These are phyloP conservation scores for silkworm (Bombyx mori) DNA, from an alignment of 1,140 invertebrate species.

Conservation along the genomic window ASM3026992v2 NC_085112.1:1154001-1154500, in stretches of 20 bases:
- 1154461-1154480: constrained; percentile 15
- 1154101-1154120: constrained; percentile 13
- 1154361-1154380: constrained; percentile 14
- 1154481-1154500: constrained; percentile 12
- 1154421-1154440: constrained; percentile 11
- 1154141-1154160: constrained; percentile 2
- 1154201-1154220: constrained; percentile 7
- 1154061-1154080: constrained; percentile 11
- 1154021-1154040: background rate
- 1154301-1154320: constrained; percentile 7
- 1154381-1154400: constrained; percentile 14
- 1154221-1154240: constrained; percentile 14
- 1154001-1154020: background rate
- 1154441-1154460: constrained; percentile 12
- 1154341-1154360: constrained; percentile 13
- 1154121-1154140: constrained; percentile 8
- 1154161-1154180: constrained; percentile 6
- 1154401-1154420: constrained; percentile 16
- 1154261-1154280: constrained; percentile 14
- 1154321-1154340: background rate
- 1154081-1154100: constrained; percentile 11
- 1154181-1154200: constrained; percentile 5
- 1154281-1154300: constrained; percentile 15
- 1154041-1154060: constrained; percentile 6
- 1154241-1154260: constrained; percentile 16